phyloP scores from a whole-genome alignment of 2,113 vertebrate species.

The Platysteira castanea region DNA sequence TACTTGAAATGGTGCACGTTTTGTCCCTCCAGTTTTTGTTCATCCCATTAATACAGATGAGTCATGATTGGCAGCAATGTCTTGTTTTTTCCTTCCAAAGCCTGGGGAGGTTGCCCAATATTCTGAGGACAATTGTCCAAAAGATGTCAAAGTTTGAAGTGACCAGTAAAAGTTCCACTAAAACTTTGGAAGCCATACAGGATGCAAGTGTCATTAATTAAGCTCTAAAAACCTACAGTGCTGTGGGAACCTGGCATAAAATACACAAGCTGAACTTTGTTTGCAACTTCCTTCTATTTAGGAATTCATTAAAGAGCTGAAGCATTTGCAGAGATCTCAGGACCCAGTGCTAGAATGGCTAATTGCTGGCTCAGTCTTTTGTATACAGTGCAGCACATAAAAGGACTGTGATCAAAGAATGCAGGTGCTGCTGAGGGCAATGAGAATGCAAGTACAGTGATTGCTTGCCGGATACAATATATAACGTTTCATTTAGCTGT shows the following conservation, averaged over 20 bases:
- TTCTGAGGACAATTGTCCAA: conserved; percentile 49
- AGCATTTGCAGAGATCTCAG: conserved; percentile 30
- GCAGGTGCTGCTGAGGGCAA: conserved; percentile 56
- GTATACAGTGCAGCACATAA: conserved; percentile 33
- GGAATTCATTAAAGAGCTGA: conserved; percentile 50
- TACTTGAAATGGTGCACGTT: neutral
- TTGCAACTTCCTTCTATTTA: conserved; percentile 58
- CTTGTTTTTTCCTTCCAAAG: conserved; percentile 33
- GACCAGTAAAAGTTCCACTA: conserved; percentile 64
- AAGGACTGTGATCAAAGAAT: conserved; percentile 65
- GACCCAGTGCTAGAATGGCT: conserved; percentile 41
- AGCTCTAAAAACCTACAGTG: conserved; percentile 72
- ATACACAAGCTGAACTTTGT: conserved; percentile 54
- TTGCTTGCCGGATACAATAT: conserved; percentile 41
- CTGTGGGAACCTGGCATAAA: conserved; percentile 71
- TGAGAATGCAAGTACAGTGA: neutral
- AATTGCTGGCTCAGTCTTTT: conserved; percentile 60
- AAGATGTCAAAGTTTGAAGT: conserved; percentile 63
- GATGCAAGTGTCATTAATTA: conserved; percentile 71
- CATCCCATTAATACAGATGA: neutral
- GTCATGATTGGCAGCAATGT: conserved; percentile 5
- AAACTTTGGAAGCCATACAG: conserved; percentile 59
- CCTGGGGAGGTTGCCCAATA: conserved; percentile 41
- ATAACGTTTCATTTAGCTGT: neutral
- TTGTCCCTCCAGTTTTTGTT: neutral